phyloP scores from a whole-genome alignment of 2,888 invertebrate species.

The Scaptomyza tumidula region DNA sequence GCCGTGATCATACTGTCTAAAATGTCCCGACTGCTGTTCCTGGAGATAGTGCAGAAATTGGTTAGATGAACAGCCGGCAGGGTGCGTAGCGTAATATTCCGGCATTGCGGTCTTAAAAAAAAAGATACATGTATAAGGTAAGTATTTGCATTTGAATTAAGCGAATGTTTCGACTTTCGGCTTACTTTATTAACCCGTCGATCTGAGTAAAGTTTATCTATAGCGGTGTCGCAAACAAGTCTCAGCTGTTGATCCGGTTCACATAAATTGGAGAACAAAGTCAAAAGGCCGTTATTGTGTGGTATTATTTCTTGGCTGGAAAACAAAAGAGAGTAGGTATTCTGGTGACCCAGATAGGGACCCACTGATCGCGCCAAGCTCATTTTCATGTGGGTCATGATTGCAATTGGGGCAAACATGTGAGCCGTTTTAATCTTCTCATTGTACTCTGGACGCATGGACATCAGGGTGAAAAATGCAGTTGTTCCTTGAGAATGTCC shows the following conservation, averaged over 20 bases:
- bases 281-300: constrained; percentile 84
- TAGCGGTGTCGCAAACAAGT: constrained; percentile 86
- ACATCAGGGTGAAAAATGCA: constrained; percentile 71
- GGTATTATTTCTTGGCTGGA: constrained; percentile 87
- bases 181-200: constrained; percentile 58
- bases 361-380: constrained; percentile 83
- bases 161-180: background rate
- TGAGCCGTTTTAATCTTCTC: constrained; percentile 77
- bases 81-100: constrained; percentile 66
- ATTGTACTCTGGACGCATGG: constrained; percentile 76
- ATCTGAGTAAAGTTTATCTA: constrained; percentile 86
- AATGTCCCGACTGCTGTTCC: constrained; percentile 69
- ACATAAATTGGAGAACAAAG: constrained; percentile 85
- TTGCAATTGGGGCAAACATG: constrained; percentile 79
- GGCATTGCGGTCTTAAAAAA: constrained; percentile 57
- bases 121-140: too few relatives aligned
- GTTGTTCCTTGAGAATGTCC: constrained; percentile 82
- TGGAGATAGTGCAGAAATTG: constrained; percentile 79
- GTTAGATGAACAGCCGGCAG: constrained; percentile 76
- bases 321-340: constrained; percentile 61
- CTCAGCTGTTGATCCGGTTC: constrained; percentile 48
- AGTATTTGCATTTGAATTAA: background rate
- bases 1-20: constrained; percentile 73
- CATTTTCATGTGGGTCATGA: constrained; percentile 86
- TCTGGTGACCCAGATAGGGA: constrained; percentile 73